These are phyloP conservation scores for Osmerus mordax DNA, from an alignment of 2,113 vertebrate species.

Conservation along the genomic window DNA sequence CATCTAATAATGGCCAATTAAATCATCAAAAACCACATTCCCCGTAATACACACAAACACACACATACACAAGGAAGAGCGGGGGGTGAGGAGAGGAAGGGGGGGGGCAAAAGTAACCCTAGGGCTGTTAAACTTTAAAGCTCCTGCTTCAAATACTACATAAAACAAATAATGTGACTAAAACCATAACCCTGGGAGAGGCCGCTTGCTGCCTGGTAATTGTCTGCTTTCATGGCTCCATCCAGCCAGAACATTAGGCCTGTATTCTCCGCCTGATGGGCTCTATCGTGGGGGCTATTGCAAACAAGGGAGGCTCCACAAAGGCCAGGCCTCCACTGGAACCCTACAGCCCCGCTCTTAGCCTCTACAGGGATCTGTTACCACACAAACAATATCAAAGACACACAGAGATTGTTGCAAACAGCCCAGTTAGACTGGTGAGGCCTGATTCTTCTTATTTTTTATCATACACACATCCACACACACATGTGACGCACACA, in stretches of 20 bases:
- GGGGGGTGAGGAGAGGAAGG: too few relatives aligned
- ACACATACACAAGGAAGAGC: slow-evolving; percentile 38
- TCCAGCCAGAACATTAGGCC: slow-evolving; percentile 74
- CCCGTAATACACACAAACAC: slow-evolving; percentile 42
- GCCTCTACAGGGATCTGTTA: slow-evolving; percentile 62
- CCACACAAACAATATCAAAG: slow-evolving; percentile 72
- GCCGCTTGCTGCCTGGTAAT: slow-evolving; percentile 73
- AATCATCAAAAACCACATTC: slow-evolving; percentile 63
- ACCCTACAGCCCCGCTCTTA: slow-evolving; percentile 63
- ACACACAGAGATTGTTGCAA: slow-evolving; percentile 59
- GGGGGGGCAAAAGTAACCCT: slow-evolving; percentile 52
- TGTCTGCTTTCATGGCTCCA: slow-evolving; percentile 75
- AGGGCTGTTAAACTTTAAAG: slow-evolving; percentile 76
- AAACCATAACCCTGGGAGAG: slow-evolving; percentile 75
- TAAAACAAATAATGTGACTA: slow-evolving; percentile 77
- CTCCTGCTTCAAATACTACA: slow-evolving; percentile 73
- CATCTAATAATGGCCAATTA: slow-evolving; percentile 72
- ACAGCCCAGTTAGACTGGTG: slow-evolving; percentile 49
- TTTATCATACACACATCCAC: slow-evolving; percentile 16
- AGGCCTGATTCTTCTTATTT: background rate
- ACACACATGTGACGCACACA: too few relatives aligned
- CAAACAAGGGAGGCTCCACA: slow-evolving; percentile 67
- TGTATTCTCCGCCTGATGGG: slow-evolving; percentile 71
- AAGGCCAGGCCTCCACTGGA: slow-evolving; percentile 62
- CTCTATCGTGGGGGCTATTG: slow-evolving; percentile 62